phyloP scores from a whole-genome alignment of 1,140 invertebrate species.

The Macrobrachium rosenbergii region DNA sequence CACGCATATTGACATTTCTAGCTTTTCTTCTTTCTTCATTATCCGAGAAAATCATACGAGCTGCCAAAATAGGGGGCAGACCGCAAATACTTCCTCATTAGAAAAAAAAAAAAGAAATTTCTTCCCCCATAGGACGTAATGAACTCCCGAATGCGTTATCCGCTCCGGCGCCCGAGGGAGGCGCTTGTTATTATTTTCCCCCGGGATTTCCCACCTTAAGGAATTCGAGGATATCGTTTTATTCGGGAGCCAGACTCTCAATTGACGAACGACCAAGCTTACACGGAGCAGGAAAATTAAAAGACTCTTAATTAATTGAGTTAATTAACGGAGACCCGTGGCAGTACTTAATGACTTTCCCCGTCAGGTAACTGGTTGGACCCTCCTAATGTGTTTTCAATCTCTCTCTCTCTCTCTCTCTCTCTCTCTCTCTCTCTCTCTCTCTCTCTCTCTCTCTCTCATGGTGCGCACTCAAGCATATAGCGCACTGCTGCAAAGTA shows the following conservation, averaged over 20 bases:
- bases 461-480: not conserved
- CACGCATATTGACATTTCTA: no score
- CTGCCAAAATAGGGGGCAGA: no score
- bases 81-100: no score
- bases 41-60: no score
- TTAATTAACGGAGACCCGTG: constrained; percentile 59
- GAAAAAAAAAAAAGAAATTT: no score
- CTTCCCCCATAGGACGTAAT: no score
- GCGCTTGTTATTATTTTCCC: not conserved
- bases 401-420: not conserved
- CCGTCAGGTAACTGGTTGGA: constrained; percentile 30
- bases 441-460: not conserved
- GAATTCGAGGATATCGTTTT: not conserved
- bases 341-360: constrained; percentile 60
- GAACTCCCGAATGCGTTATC: no score
- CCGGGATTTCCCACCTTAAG: constrained; percentile 25
- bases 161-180: no score
- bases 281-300: constrained; percentile 61
- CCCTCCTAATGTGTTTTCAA: not conserved
- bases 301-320: constrained; percentile 62
- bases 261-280: constrained; percentile 57
- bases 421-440: not conserved
- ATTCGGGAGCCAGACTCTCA: constrained; percentile 30
- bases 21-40: no score
- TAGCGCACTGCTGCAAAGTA: no score